These are phyloP conservation scores for Pocota personata DNA, from an alignment of 2,888 invertebrate species.

Conservation along the genomic window DNA sequence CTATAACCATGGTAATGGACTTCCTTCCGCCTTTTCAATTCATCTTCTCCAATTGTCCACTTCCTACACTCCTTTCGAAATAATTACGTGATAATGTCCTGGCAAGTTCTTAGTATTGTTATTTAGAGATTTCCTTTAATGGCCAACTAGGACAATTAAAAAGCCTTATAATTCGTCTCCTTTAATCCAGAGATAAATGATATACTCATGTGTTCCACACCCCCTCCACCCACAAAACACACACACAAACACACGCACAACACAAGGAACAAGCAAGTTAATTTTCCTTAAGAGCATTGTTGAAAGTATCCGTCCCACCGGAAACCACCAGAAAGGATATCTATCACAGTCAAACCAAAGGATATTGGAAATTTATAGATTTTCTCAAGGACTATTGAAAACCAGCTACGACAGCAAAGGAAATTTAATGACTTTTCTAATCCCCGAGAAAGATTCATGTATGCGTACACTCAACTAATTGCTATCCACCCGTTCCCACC, in stretches of 20 bases:
- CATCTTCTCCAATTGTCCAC: background rate
- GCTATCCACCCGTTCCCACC: background rate
- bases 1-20: background rate
- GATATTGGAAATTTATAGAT: conserved; percentile 59
- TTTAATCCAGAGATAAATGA: conserved; percentile 54
- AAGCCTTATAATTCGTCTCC: conserved; percentile 48
- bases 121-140: conserved; percentile 47
- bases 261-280: conserved; percentile 4
- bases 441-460: conserved; percentile 44
- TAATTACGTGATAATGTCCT: conserved; percentile 59
- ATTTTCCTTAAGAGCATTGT: conserved; percentile 19
- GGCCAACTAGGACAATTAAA: conserved; percentile 52
- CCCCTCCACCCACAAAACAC: background rate
- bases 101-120: conserved; percentile 28
- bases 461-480: conserved; percentile 37
- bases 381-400: conserved; percentile 20
- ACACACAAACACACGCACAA: background rate
- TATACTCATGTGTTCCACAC: conserved; percentile 1
- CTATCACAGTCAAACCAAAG: conserved; percentile 40
- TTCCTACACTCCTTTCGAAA: background rate
- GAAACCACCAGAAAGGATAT: conserved; percentile 19
- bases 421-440: conserved; percentile 66
- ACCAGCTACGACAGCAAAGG: conserved; percentile 24
- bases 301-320: conserved; percentile 1
- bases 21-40: background rate